Evolutionary conservation across 1,140 invertebrate species (phyloP), one percentile per base, ranked within the genome.

Genomic region (Ylistrum balloti): DNA sequence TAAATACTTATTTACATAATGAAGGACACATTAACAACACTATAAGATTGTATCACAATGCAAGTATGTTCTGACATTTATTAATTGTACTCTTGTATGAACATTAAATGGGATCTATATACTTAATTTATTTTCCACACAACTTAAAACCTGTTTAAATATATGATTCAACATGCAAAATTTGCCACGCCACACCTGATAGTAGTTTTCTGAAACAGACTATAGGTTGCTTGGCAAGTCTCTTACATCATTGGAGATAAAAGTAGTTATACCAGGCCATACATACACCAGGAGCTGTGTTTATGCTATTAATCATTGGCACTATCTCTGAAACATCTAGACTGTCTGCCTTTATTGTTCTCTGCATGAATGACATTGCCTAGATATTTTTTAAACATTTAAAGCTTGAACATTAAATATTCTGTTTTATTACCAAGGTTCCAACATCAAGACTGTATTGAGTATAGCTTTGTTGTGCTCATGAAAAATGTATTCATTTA

Each of bases 191-290:
- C n/a, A 74, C n/a, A 74, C 45, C 15, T 17, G 11, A 48, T 10
- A 17, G 56, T 74, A 74, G 56, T 74, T 74, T 74, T 74, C 56
- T 74, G 56, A 74, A 74, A 74, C 56, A 74, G 56, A 74, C 56
- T 74, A 28, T 74, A 74, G 56, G 56, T 74, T 74, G 56, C 56
- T 74, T 74, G 56, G 56, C 56, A 74, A 74, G 56, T 74, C 56
- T 74, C 56, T 74, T 74, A 74, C 56, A 74, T 74, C 56, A 74
- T 74, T 11, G n/a, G 22, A 74, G 56, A 74, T 74, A 74, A 74
- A 74, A 74, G 56, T 74, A 74, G n/a, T 74, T 74, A 74, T 17
- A 74, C 56, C 56, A 74, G n/a, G 56, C 9, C 56, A 74, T 74
- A 74, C 56, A 74, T 74, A 74, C 56, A 74, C 56, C 56, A 74